Percentiles rank a stretch among this genome's conserved stretches.
These are phyloP conservation scores for Drosophila neotestacea DNA, from an alignment of 2,888 invertebrate species.

Conservation along the genomic window DNA sequence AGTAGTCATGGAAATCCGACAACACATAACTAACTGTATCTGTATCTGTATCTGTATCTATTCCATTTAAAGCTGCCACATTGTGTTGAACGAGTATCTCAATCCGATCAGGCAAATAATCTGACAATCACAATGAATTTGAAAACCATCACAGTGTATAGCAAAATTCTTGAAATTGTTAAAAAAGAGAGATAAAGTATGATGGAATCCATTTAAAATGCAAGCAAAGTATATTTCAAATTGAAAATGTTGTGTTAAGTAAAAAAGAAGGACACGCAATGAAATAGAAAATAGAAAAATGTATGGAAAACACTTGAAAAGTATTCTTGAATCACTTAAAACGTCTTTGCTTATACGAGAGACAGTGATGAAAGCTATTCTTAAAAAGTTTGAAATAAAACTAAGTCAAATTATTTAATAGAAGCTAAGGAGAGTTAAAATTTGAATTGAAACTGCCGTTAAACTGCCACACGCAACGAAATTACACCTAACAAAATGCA, in stretches of 20 bases:
- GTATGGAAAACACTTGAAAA: no score
- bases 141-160: background rate
- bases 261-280: background rate
- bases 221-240: background rate
- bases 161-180: conserved; percentile 13
- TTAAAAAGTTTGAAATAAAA: background rate
- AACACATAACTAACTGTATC: conserved; percentile 42
- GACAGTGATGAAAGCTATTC: background rate
- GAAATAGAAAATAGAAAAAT: no score
- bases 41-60: conserved; percentile 26
- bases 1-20: conserved; percentile 16
- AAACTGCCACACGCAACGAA: background rate
- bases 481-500: background rate
- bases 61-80: conserved; percentile 38
- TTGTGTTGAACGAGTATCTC: conserved; percentile 25
- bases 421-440: background rate
- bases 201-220: background rate
- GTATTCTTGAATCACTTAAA: no score
- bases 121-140: conserved; percentile 23
- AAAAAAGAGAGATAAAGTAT: background rate
- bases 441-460: background rate
- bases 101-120: conserved; percentile 15
- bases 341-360: no score
- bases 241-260: background rate
- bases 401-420: background rate